phyloP scores from a whole-genome alignment of 1,140 invertebrate genomes.

The Matsumurasca onukii region DNA sequence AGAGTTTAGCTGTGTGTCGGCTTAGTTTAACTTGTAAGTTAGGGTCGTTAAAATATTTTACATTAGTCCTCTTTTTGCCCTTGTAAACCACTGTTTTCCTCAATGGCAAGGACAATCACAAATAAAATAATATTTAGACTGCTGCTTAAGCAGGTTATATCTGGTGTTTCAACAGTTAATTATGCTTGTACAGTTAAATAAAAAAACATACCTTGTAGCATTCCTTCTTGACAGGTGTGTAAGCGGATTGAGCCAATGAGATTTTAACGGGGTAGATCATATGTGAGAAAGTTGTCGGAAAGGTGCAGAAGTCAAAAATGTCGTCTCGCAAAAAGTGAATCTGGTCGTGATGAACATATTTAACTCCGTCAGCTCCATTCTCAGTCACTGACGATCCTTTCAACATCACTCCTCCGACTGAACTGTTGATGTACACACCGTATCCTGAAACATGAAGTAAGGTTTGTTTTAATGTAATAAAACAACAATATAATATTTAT shows the following conservation, averaged over 20 bases:
- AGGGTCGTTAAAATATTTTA: too few species aligned
- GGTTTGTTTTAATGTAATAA: too few species aligned
- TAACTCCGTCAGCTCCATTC: slow-evolving; percentile 82
- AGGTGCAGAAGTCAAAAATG: slow-evolving; percentile 79
- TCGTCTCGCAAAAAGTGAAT: slow-evolving; percentile 69
- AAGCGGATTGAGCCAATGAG: slow-evolving; percentile 72
- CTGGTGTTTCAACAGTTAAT: too few species aligned
- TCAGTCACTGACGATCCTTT: slow-evolving; percentile 70
- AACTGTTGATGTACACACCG: slow-evolving; percentile 87
- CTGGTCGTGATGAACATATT: slow-evolving; percentile 76
- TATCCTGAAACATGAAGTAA: slow-evolving; percentile 64
- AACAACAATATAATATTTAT: slow-evolving; percentile 9
- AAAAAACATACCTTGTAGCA: slow-evolving; percentile 62
- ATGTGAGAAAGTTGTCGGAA: slow-evolving; percentile 76
- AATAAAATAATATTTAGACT: too few species aligned
- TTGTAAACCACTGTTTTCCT: too few species aligned
- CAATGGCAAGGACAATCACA: too few species aligned
- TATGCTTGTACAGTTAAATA: too few species aligned
- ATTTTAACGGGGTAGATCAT: slow-evolving; percentile 74
- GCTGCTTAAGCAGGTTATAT: too few species aligned
- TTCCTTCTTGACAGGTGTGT: slow-evolving; percentile 61
- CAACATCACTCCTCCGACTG: slow-evolving; percentile 70
- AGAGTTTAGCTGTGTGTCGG: too few species aligned
- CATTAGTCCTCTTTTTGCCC: too few species aligned
- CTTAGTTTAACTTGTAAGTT: too few species aligned